These are phyloP conservation scores for Trichoplax adhaerens DNA, from an alignment of 37 sponge, comb jelly and placozoan genomes.

Conservation along the genomic window DNA sequence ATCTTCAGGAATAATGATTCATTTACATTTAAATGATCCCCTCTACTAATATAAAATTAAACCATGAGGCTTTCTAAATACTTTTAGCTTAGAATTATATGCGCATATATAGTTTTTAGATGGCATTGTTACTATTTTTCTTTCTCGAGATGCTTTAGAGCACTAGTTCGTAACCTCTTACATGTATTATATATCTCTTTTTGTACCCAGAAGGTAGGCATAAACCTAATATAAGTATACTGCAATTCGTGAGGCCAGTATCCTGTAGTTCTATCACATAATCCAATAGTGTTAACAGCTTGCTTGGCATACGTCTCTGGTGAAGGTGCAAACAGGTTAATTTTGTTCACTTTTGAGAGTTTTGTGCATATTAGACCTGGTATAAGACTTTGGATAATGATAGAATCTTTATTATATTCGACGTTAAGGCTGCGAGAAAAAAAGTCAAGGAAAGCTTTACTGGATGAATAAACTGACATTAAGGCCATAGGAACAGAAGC, in stretches of 20 bases:
- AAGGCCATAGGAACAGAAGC: constrained; percentile 1
- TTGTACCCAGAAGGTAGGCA: too few relatives aligned
- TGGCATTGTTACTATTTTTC: too few relatives aligned
- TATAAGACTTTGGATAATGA: constrained; percentile 38
- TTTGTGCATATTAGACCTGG: constrained; percentile 33
- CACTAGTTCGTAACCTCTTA: too few relatives aligned
- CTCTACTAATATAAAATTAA: too few relatives aligned
- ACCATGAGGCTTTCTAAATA: too few relatives aligned
- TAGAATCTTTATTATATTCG: constrained; percentile 40
- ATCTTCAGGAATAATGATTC: too few relatives aligned
- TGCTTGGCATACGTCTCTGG: constrained; percentile 10
- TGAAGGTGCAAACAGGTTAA: constrained; percentile 11
- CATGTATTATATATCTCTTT: too few relatives aligned
- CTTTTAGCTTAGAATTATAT: too few relatives aligned
- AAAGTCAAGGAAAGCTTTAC: constrained; percentile 25
- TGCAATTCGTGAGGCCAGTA: constrained; percentile 25
- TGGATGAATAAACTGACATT: constrained; percentile 13
- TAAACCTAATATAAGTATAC: neutral
- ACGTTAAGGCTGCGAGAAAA: constrained; percentile 31
- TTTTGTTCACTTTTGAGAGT: constrained; percentile 14
- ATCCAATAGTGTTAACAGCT: constrained; percentile 45
- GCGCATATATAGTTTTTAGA: too few relatives aligned
- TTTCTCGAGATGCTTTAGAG: too few relatives aligned
- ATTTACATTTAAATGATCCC: too few relatives aligned
- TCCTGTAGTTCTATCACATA: constrained; percentile 16